These are phyloP conservation scores for Mohoua ochrocephala DNA, from an alignment of 2,113 vertebrate genomes.

Conservation along the genomic window DNA sequence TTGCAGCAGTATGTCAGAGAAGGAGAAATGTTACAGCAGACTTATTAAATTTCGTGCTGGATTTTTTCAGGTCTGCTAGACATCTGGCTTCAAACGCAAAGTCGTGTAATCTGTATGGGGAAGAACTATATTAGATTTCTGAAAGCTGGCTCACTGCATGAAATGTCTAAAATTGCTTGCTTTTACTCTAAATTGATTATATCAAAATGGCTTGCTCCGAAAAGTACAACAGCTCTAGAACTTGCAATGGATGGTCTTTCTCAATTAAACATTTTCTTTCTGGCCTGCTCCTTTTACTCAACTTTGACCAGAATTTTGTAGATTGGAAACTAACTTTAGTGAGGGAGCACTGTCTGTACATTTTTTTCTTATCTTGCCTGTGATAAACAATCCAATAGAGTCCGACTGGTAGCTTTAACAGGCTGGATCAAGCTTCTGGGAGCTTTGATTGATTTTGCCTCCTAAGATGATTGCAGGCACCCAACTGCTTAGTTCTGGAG, in stretches of 20 bases:
- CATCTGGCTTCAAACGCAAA: not conserved
- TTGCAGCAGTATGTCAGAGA: not conserved
- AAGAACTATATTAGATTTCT: constrained; percentile 43
- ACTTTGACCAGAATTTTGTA: not conserved
- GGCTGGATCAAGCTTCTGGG: not conserved
- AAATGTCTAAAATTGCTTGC: constrained; percentile 3
- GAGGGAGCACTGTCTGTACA: not conserved
- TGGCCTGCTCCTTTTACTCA: not conserved
- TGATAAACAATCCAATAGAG: not conserved
- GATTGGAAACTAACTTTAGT: not conserved
- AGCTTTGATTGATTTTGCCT: not conserved
- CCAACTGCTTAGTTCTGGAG: not conserved
- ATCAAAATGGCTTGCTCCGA: not conserved
- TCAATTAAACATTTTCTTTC: not conserved
- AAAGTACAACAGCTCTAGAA: not conserved
- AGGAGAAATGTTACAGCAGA: constrained; percentile 9
- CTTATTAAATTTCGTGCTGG: constrained; percentile 42
- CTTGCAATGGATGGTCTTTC: not conserved
- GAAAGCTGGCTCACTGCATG: not conserved
- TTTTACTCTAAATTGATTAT: constrained; percentile 14
- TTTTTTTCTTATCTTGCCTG: not conserved
- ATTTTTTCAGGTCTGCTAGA: constrained; percentile 48
- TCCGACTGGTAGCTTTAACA: not conserved
- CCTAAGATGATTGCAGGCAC: not conserved
- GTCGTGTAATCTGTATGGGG: not conserved